Conservation (phyloP, 2,113 vertebrate species). For the Lampris incognitus region DNA sequence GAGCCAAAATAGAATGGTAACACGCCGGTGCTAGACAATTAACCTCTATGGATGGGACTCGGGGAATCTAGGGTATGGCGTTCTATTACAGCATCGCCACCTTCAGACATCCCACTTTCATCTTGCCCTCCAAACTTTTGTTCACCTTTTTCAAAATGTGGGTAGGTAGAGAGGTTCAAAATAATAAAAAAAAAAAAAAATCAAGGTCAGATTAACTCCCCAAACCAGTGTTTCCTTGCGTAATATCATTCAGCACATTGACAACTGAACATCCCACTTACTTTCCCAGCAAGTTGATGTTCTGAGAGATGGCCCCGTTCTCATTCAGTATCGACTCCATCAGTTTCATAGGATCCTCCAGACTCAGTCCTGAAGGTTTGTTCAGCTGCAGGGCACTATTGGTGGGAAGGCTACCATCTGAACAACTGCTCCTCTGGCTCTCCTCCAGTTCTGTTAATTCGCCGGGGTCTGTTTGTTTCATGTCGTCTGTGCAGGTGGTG, state of each 20-base stretch:
- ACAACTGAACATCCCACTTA: constrained; percentile 75
- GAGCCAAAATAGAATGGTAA: too few species aligned
- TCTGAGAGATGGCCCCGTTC: constrained; percentile 90
- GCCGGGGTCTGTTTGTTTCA: neutral
- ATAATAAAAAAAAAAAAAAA: too few species aligned
- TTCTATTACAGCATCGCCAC: too few species aligned
- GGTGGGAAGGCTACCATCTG: constrained; percentile 51
- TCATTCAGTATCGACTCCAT: constrained; percentile 98
- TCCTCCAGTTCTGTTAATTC: constrained; percentile 21
- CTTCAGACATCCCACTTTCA: too few species aligned
- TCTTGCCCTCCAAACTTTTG: too few species aligned
- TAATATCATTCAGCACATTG: neutral
- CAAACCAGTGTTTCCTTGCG: too few species aligned
- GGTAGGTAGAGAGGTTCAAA: too few species aligned
- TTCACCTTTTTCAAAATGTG: too few species aligned
- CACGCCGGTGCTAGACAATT: too few species aligned
- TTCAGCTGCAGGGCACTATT: constrained; percentile 88
- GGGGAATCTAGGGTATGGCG: too few species aligned
- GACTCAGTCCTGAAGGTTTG: constrained; percentile 81
- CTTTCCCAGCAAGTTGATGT: constrained; percentile 97
- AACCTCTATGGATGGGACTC: too few species aligned
- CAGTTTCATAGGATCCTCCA: constrained; percentile 93
- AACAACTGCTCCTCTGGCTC: neutral
- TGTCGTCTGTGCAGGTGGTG: constrained; percentile 40
- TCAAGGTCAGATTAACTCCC: too few species aligned